Evolutionary conservation across 92 coral and sea anemone species (phyloP).

Genomic region (Zoanthus solanderi): DNA sequence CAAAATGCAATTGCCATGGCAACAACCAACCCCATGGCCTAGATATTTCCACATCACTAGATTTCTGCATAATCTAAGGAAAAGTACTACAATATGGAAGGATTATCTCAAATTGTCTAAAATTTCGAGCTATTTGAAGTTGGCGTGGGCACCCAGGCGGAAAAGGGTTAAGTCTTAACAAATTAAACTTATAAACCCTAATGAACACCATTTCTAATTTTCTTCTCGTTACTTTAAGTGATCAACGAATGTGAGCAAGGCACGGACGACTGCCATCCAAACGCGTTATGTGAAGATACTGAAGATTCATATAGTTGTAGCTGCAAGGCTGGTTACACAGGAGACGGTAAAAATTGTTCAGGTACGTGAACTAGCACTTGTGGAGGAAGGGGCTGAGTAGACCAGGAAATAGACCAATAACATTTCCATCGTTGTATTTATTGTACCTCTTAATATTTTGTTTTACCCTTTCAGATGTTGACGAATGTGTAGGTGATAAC

Average conservation of each 20-base stretch:
- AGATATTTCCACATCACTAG: too few species aligned
- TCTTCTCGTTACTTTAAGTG: neutral
- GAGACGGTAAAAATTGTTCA: constrained; percentile 66
- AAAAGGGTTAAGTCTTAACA: too few species aligned
- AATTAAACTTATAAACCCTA: too few species aligned
- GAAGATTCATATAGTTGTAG: constrained; percentile 52
- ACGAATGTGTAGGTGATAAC: constrained; percentile 21
- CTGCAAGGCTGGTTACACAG: constrained; percentile 71
- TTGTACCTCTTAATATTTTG: too few species aligned
- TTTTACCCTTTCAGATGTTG: constrained; percentile 53
- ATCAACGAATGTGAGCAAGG: constrained; percentile 11
- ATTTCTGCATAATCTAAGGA: too few species aligned
- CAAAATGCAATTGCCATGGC: too few species aligned
- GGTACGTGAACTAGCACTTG: constrained; percentile 43
- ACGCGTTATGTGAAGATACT: constrained; percentile 64
- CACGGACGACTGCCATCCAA: constrained; percentile 48
- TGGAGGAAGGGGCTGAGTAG: neutral
- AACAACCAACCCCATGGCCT: too few species aligned
- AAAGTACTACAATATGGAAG: too few species aligned
- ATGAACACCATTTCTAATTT: neutral
- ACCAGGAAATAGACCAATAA: neutral
- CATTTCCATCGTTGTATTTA: too few species aligned
- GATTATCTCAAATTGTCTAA: too few species aligned
- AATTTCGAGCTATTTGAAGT: too few species aligned
- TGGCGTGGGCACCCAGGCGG: too few species aligned